Conservation (phyloP, 2,888 invertebrate species). For the Parnassius mnemosyne region DNA sequence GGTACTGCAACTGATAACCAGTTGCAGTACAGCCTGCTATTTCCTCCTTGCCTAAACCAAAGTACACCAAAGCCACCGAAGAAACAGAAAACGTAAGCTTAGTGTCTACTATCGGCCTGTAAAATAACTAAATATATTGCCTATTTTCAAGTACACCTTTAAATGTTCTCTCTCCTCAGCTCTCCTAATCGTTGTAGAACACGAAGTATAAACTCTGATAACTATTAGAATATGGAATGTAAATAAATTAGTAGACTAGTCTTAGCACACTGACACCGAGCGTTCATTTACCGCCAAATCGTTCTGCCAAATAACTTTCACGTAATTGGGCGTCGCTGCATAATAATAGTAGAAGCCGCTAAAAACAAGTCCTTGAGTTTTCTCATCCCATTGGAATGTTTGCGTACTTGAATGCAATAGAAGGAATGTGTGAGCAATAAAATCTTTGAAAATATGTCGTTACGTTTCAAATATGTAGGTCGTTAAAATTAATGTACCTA, state of each 20-base stretch:
- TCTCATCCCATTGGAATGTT: conserved; percentile 84
- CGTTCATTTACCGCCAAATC: conserved; percentile 92
- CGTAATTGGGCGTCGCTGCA: conserved; percentile 90
- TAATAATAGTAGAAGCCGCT: conserved; percentile 93
- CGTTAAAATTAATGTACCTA: too few species aligned
- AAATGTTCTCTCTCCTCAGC: conserved; percentile 45
- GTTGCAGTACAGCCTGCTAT: too few species aligned
- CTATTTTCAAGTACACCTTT: too few species aligned
- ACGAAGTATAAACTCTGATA: conserved; percentile 80
- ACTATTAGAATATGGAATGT: conserved; percentile 89
- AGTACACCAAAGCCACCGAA: conserved; percentile 78
- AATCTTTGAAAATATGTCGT: neutral
- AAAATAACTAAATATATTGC: conserved; percentile 32
- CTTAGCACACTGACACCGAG: conserved; percentile 90
- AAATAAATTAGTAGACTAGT: conserved; percentile 83
- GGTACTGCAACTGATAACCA: too few species aligned
- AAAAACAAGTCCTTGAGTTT: conserved; percentile 86
- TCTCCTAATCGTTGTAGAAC: conserved; percentile 90
- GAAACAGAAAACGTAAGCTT: conserved; percentile 81
- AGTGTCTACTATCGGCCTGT: conserved; percentile 69
- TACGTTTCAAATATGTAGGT: too few species aligned
- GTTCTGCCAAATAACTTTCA: conserved; percentile 90
- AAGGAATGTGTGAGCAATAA: conserved; percentile 11
- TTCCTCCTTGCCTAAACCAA: conserved; percentile 57
- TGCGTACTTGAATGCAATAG: conserved; percentile 51